phyloP scores from a whole-genome alignment of 2,888 invertebrate genomes.

The Cremastinae sp. region DNA sequence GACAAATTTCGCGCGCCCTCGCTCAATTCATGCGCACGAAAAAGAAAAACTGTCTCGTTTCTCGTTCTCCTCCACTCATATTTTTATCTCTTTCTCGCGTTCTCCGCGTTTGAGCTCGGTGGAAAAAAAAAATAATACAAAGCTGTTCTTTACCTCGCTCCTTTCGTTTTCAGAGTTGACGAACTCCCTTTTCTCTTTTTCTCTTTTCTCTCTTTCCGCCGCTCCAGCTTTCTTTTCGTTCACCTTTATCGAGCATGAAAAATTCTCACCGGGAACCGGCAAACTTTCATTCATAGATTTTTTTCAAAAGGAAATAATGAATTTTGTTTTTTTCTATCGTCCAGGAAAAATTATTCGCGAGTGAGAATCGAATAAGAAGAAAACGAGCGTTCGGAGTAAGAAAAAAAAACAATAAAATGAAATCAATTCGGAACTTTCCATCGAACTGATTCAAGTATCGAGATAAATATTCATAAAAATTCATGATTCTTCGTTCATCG shows the following conservation, averaged over 20 bases:
- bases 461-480: no score
- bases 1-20: conserved; percentile 15
- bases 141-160: no score
- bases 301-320: no score
- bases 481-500: not conserved
- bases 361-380: no score
- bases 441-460: not conserved
- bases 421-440: no score
- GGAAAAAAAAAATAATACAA: no score
- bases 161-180: no score
- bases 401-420: no score
- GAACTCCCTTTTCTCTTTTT: conserved; percentile 9
- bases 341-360: no score
- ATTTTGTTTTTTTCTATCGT: conserved; percentile 21
- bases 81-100: not conserved
- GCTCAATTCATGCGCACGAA: not conserved
- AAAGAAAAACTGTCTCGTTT: not conserved
- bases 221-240: not conserved
- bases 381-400: no score
- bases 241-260: conserved; percentile 14
- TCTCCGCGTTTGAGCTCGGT: not conserved
- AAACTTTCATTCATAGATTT: no score
- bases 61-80: not conserved
- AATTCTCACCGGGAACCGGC: conserved; percentile 4
- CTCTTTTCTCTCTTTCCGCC: not conserved